Base-by-base conservation (phyloP, 2,888 invertebrate genomes). In the Geotrupes spiniger region DNA sequence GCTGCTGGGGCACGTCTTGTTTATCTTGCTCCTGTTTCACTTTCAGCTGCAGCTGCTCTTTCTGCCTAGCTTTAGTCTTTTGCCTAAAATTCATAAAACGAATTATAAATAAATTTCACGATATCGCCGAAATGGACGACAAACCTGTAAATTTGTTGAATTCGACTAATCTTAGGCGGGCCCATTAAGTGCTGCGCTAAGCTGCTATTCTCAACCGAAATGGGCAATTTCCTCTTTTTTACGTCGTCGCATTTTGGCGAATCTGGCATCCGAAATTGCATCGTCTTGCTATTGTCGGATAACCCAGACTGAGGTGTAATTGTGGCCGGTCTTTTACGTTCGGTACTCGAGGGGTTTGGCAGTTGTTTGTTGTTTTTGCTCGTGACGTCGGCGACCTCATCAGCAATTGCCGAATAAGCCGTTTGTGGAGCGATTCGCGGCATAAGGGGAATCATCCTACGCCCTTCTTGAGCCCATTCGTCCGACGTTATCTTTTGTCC, bases 391-490 rank as follows among this genome's bases (percentile, higher is more conserved):
- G 89, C 88, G 42, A 85, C 82, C 69, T 84, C 86, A 71, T 92
- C 91, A 9, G 93, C 92, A 57, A 92, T 78, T 53, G 85, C 83
- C 49, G 89, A 87, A 68, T 89, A 88, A 28, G 87, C 86, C 4
- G 92, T 92, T 66, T 91, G 89, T 4, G 92, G 88, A 42, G 88
- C 81, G n/a, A 87, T 81, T 50, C 93, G 79, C 4, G 92, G 89
- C 74, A 94, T 76, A 37, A 93, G 75, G 1, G 94, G 92, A 61
- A 92, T 83, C 51, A 85, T 75, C 61, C 94, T 79, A 27, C 92
- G 80, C 9, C 94, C 94, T 74, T 94, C 94, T 59, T 88, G 82
- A 55, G 87, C 82, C 94, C 94, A 94, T 74, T 89, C 74, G 49
- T 77, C 76, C 49, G 78, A 77, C 50, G 84, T 83, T 66, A 83